Evolutionary conservation across 2,797 vertebrate genomes (phyloP).

Genomic region (Champsocephalus gunnari): DNA sequence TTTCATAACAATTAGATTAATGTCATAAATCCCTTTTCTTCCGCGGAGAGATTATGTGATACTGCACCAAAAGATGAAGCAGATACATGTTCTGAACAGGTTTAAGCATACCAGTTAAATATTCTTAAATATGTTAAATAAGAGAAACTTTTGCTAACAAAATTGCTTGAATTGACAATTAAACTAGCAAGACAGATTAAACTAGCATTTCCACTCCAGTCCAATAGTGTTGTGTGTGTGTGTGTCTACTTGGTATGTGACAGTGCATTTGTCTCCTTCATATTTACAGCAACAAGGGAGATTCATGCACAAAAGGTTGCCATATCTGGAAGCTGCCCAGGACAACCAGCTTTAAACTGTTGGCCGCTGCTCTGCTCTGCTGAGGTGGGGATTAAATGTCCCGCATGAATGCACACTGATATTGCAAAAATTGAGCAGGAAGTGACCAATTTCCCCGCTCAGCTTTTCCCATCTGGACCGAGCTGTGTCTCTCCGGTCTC

Average conservation of each 20-base stretch:
- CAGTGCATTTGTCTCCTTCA: constrained; percentile 24
- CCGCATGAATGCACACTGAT: constrained; percentile 68
- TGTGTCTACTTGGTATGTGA: not conserved
- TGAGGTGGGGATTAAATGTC: constrained; percentile 67
- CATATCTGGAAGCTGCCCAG: constrained; percentile 44
- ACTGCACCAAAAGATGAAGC: no score
- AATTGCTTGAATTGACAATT: constrained; percentile 1
- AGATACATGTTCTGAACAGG: not conserved
- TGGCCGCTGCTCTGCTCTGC: constrained; percentile 48
- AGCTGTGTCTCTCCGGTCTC: constrained; percentile 22
- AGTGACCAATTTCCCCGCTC: constrained; percentile 49
- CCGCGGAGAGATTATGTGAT: no score
- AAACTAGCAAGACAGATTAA: not conserved
- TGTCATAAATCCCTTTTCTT: no score
- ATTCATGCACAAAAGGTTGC: constrained; percentile 39
- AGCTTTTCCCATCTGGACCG: constrained; percentile 42
- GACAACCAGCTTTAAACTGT: constrained; percentile 38
- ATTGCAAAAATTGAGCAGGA: constrained; percentile 43
- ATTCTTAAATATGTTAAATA: not conserved
- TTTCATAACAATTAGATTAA: no score
- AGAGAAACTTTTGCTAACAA: constrained; percentile 1
- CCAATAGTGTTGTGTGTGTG: not conserved
- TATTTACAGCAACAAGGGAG: constrained; percentile 42
- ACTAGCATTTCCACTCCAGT: not conserved
- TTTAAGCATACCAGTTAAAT: not conserved